A percentile compares a stretch with the other conserved stretches of the same genome.
These are phyloP conservation scores for Anthopleura xanthogrammica DNA, from an alignment of 92 coral and sea anemone genomes.

Conservation along the genomic window DNA sequence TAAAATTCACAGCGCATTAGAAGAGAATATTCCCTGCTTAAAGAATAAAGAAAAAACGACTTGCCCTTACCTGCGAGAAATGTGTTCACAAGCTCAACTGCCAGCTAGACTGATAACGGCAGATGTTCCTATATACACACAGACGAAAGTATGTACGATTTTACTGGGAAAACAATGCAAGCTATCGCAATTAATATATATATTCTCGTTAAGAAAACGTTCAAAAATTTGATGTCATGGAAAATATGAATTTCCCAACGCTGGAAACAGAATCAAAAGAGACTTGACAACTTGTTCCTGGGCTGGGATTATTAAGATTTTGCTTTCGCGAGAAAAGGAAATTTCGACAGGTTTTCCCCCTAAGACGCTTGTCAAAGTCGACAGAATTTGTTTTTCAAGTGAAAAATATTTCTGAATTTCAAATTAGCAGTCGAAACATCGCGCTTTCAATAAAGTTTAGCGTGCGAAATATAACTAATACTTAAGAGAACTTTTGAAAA, in stretches of 20 bases:
- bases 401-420: background rate
- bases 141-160: background rate
- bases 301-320: background rate
- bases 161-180: background rate
- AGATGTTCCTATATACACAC: background rate
- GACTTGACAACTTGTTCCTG: background rate
- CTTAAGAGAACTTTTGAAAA: conserved; percentile 2
- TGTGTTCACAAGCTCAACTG: background rate
- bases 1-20: no score
- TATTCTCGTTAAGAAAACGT: conserved; percentile 8
- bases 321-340: background rate
- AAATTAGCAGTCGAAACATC: background rate
- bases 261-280: background rate
- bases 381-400: background rate
- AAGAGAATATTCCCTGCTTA: background rate
- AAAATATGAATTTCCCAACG: background rate
- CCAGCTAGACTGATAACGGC: background rate
- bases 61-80: background rate
- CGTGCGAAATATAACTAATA: background rate
- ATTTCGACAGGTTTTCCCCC: background rate
- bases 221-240: background rate
- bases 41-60: background rate
- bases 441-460: background rate
- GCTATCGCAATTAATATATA: background rate
- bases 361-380: background rate